Percentiles rank a stretch among this genome's conserved stretches.
Conservation (phyloP, 2,888 invertebrate species). For the Drosophila leonis region DNA sequence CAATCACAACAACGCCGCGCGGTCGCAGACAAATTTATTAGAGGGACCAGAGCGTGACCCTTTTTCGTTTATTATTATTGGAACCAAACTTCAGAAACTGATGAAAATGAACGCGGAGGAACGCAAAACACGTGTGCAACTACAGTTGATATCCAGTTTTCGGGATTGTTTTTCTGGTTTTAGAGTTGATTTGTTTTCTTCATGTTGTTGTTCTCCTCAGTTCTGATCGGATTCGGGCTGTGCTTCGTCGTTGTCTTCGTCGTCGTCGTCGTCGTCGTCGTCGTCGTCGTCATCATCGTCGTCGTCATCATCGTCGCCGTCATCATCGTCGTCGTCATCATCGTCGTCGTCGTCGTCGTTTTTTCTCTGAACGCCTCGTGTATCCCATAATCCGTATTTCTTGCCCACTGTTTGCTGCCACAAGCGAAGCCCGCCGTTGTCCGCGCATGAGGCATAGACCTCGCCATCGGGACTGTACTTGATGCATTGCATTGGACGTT, state of each 20-base stretch:
- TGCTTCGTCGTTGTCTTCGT: neutral
- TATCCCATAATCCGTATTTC: slow-evolving; percentile 94
- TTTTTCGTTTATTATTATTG: slow-evolving; percentile 51
- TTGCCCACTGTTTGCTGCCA: slow-evolving; percentile 98
- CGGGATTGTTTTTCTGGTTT: slow-evolving; percentile 3
- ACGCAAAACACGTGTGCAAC: slow-evolving; percentile 42
- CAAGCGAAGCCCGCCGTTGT: slow-evolving; percentile 96
- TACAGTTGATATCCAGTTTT: slow-evolving; percentile 37
- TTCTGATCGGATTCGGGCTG: neutral
- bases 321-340: neutral
- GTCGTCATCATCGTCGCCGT: neutral
- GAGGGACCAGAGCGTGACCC: slow-evolving; percentile 58
- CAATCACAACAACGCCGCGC: slow-evolving; percentile 65
- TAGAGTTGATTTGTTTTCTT: neutral
- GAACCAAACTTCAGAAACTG: slow-evolving; percentile 18
- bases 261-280: neutral
- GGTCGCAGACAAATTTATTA: slow-evolving; percentile 72
- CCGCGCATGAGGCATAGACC: slow-evolving; percentile 96
- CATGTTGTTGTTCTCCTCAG: neutral
- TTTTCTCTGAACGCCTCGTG: slow-evolving; percentile 84
- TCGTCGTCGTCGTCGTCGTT: neutral
- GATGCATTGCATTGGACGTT: slow-evolving; percentile 96
- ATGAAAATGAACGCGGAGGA: slow-evolving; percentile 12
- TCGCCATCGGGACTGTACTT: slow-evolving; percentile 98
- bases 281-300: neutral